phyloP scores from a whole-genome alignment of 2,888 invertebrate species.

The Spisula solida region DNA sequence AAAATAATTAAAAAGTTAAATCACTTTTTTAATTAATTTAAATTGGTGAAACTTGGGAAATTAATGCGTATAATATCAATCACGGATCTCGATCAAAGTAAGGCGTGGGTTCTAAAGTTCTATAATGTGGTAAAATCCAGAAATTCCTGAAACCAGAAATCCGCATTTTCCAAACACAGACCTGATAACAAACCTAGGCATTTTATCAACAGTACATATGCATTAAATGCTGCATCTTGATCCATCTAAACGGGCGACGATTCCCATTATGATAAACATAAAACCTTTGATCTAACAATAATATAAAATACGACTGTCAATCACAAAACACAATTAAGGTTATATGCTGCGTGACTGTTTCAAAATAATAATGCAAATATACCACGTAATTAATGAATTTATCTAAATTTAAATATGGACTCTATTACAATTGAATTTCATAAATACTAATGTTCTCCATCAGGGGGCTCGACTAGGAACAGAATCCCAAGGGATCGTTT shows the following conservation, averaged over 20 bases:
- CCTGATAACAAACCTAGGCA: not conserved
- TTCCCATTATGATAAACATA: not conserved
- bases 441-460: no score
- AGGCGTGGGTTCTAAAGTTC: not conserved
- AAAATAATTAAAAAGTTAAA: not conserved
- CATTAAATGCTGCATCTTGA: not conserved
- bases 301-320: not conserved
- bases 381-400: no score
- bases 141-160: not conserved
- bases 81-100: not conserved
- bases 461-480: no score
- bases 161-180: not conserved
- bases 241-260: not conserved
- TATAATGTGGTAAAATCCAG: conserved; percentile 1
- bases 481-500: no score
- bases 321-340: not conserved
- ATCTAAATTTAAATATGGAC: no score
- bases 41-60: not conserved
- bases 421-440: no score
- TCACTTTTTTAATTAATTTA: not conserved
- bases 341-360: not conserved
- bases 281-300: not conserved
- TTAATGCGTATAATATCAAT: not conserved
- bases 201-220: not conserved
- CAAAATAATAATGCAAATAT: not conserved